Base-by-base conservation (phyloP, 2,888 invertebrate species). In the Trachelus iudaicus region DNA sequence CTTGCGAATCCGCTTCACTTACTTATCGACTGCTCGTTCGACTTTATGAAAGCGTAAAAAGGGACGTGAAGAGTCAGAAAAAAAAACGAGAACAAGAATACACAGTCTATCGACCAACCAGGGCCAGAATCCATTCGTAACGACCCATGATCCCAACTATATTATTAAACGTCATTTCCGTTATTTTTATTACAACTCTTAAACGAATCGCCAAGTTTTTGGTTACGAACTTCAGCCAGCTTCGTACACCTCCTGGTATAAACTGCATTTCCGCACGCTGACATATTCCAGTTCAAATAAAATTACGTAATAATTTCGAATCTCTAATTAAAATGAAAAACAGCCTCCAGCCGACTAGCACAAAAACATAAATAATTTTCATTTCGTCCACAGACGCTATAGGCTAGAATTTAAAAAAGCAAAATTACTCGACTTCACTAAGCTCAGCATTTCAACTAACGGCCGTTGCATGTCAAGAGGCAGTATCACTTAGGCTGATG, bases 401-500 rank as follows among this genome's bases (percentile, higher is more conserved):
- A 23, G 6, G 40, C 6, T 56, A 23, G 6, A 23, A 56, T 56
- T 56, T 56, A 23, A 56, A 56, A 23, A 40, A 40, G 6, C 4
- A 40, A 23, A 56, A 56, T 15, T 56, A 56, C 15, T 23, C 6
- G 40, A 56, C 23, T 56, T 23, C 40, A 2, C 40, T 56, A 56
- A 56, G 23, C 40, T 23, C 40, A 0, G 23, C 40, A 23, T 56
- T 23, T 56, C 23, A 56, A 56, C 15, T 56, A 56, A 56, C 40
- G 23, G 34, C 30, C 68, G 35, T 77, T 75, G 75, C 78, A 76
- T 78, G 78, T 78, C 78, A 37, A 73, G 35, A 31, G 69, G 76
- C 78, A 69, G 73, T 78, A 78, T 78, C 78, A 78, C 78, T 78
- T 76, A 76, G 76, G 71, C 56, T 56, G 69, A 78, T 73, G 73